Base-by-base conservation (phyloP, 2,888 invertebrate genomes). In the Epirrhoe tristata region DNA sequence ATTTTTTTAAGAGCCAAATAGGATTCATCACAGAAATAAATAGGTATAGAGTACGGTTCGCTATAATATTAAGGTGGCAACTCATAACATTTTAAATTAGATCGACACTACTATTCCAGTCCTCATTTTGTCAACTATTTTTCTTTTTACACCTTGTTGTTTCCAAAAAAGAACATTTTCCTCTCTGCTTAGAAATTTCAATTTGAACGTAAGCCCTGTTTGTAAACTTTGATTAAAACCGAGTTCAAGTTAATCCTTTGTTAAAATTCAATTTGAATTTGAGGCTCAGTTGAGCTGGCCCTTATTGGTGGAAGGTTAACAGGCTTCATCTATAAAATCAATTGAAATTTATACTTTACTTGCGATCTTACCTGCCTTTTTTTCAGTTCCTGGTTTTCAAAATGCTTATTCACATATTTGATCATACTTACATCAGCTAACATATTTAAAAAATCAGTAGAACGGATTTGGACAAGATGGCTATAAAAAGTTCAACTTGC, bases 401-500 rank as follows among this genome's bases (percentile, higher is more conserved):
- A 14, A 14, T 14, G 48, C 14, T 2, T 6, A 14, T 48, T 1
- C 16, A 43, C 4, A 3, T 43, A 12, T 12, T 12, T 43, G 24
- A 43, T 43, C 12, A n/a, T 24, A 31, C 16, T 6, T 16, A 34
- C 16, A 24, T 43, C 5, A 0, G n/a, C 8, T 24, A 56, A 57
- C 7, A 12, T 60, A 12, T 43, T 46, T 34, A 1, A 55, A 17
- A 31, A 59, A 36, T 16, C 59, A 57, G 51, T 43, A 52, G 16
- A 63, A 17, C 57, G 12, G 16, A 32, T 46, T 43, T 17, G 53
- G 50, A 58, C 24, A 58, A 50, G n/a, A 31, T 36, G 24, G 12
- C 54, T 50, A 58, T 66, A 62, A 76, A 72, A 72, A 74, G 74
- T 82, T 80, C 77, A 83, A 87, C 80, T 70, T 62, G 84, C 81